Evolutionary conservation across 2,888 invertebrate genomes (phyloP).

Genomic region (Brachylomia viminalis): DNA sequence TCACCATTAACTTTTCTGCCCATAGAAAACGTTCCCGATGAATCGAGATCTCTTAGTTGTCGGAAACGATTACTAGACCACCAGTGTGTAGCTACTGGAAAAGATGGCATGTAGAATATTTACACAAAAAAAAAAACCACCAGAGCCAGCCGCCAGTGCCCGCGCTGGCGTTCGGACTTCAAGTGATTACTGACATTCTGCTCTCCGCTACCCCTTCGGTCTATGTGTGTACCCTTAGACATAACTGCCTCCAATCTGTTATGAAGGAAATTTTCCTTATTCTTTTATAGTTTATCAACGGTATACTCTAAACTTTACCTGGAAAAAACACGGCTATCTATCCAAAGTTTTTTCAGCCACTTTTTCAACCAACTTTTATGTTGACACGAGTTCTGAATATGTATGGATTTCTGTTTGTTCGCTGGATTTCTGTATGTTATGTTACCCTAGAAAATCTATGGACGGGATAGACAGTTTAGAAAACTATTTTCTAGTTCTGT

Average conservation of each 20-base stretch:
- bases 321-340: conserved; percentile 35
- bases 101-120: no score
- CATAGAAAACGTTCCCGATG: no score
- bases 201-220: neutral
- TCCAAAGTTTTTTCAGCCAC: conserved; percentile 41
- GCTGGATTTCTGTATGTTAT: no score
- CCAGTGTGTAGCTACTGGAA: no score
- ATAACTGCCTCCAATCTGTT: conserved; percentile 24
- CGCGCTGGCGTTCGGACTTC: no score
- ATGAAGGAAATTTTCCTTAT: conserved; percentile 30
- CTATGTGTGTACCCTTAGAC: neutral
- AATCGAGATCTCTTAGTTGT: no score
- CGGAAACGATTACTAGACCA: no score
- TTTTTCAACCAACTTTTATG: conserved; percentile 41
- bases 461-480: neutral
- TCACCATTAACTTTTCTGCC: no score
- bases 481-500: conserved; percentile 17
- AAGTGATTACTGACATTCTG: neutral
- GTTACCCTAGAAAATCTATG: conserved; percentile 23
- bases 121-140: no score
- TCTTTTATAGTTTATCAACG: conserved; percentile 16
- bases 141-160: no score
- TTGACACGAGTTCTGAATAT: conserved; percentile 54
- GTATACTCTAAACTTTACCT: conserved; percentile 40
- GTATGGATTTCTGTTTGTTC: conserved; percentile 50